Evolutionary conservation across 2,113 vertebrate genomes (phyloP), one percentile per base, ranked within the genome.

Genomic region (Eclectus roratus): DNA sequence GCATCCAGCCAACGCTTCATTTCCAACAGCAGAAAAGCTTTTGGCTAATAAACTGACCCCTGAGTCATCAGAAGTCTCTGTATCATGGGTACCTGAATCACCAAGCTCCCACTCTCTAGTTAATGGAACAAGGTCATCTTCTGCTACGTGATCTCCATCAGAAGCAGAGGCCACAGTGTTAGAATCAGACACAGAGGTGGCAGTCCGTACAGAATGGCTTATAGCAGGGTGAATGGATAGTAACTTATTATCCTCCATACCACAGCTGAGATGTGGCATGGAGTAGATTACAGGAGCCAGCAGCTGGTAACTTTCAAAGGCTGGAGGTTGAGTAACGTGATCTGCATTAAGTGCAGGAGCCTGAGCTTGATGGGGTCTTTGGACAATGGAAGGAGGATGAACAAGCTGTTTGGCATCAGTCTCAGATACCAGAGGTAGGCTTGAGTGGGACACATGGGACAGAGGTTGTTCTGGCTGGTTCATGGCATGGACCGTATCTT

Each of bases 351-450:
- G 39, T 79, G 47, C 61, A 69, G 84, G 29, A 73, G 19, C 44
- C 89, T 89, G 86, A 96, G 83, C n/a, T 35, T 87, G 86, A 18
- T 35, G 37, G 65, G 52, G 65, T 24, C 35, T 92, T 81, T 81
- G 91, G 56, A 23, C 29, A 0, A 41, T 17, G 55, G 56, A 50
- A 79, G 68, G 35, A 76, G 14, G 96, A 81, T 41, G 82, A 94
- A 63, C 95, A 95, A 63, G 66, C 35, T 85, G 85, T 96, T 83
- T 20, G 96, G 87, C 83, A 96, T 97, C 71, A 92, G 89, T 74
- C 89, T 96, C 89, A 93, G 96, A 74, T 35, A 43, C 37, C 61
- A 95, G n/a, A 78, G 69, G 85, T 85, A 93, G 91, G 64, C 69
- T 17, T 83, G 97, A 52, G 68, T 81, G 20, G 80, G 92, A 21